Evolutionary conservation across 2,113 vertebrate species (phyloP).

Genomic region (Sinocyclocheilus maitianheensis): DNA sequence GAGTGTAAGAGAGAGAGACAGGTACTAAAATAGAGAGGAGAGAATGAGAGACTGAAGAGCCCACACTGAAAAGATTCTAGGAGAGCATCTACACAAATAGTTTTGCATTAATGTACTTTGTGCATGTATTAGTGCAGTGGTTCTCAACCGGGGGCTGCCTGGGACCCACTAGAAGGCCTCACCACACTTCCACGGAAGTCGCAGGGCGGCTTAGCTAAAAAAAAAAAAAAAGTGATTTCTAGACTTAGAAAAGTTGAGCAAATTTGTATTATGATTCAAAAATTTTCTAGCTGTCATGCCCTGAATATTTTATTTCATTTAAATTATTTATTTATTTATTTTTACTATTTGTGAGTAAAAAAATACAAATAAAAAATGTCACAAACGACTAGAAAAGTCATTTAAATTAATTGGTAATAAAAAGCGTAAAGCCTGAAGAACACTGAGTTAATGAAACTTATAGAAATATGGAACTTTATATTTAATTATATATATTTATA

Average conservation of each 20-base stretch:
- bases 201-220: no score
- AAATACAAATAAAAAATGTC: not conserved
- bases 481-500: no score
- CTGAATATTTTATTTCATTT: not conserved
- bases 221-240: no score
- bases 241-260: no score
- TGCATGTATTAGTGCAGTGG: not conserved
- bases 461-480: no score
- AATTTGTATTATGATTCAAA: no score
- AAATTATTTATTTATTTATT: no score
- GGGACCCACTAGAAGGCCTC: not conserved
- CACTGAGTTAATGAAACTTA: not conserved
- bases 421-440: not conserved
- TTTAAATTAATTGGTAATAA: not conserved
- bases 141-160: not conserved
- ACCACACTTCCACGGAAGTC: no score
- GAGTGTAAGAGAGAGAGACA: constrained; percentile 86
- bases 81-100: not conserved
- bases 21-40: constrained; percentile 70
- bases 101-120: not conserved
- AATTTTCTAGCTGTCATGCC: not conserved
- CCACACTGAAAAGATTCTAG: not conserved
- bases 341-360: not conserved
- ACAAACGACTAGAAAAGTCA: not conserved
- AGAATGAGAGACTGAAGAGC: not conserved